Base-by-base conservation (phyloP, 2,888 invertebrate species). In the Thecophora atra region DNA sequence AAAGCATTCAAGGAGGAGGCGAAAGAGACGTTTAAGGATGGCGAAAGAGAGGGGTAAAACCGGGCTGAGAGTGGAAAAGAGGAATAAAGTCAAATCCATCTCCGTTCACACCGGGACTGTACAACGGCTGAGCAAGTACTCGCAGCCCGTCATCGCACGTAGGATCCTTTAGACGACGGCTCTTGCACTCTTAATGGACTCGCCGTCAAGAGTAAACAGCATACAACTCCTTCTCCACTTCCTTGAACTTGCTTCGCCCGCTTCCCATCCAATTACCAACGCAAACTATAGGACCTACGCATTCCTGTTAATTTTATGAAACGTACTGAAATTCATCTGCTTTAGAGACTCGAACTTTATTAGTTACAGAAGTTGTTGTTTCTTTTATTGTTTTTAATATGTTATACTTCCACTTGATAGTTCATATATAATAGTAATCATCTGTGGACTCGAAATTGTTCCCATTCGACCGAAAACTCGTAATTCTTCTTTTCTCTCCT, bases 1-100 rank as follows among this genome's bases (percentile, higher is more conserved):
- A 77, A 37, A 37, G 78, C 81, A 79, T 37, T 37, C 37, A 37
- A 37, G 42, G 56, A 52, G 15, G 17, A 30, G 21, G 15, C 3
- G 13, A n/a, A 13, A 42, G 37, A 37, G 37, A 11, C n/a, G n/a
- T n/a, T n/a, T n/a, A 37, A 11, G 37, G 37, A 11, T 0, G 1
- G 37, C 11, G 1, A 11, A 11, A 37, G 37, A 8, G 30, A 8
- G 30, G 5, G 30, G 30, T n/a, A n/a, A n/a, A n/a, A n/a, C n/a
- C n/a, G 30, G 30, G 30, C 30, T 4, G 30, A 30, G 30, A 30
- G 37, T 37, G 37, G 6, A 37, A 37, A 1, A 37, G 37, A 37
- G 6, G 11, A 8, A 37, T 37, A 37, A 37, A 37, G 6, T 8
- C 1, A 37, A 37, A 37, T 0, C 3, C 2, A 37, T 11, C 37